Conservation (phyloP, 2,888 invertebrate species). For the Strigamia maritima region DNA sequence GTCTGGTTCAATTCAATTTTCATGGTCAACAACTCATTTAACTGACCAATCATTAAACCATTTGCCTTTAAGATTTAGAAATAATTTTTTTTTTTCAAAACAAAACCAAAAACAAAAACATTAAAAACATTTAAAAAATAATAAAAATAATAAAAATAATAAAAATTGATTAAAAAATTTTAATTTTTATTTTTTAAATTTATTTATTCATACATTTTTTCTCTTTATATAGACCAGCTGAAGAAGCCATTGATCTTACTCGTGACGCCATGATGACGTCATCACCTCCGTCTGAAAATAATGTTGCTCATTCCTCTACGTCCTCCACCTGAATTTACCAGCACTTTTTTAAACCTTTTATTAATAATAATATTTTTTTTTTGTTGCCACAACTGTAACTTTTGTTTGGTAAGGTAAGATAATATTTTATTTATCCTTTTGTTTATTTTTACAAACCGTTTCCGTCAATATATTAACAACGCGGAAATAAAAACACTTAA, state of each 20-base stretch:
- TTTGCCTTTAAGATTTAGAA: too few species aligned
- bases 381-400: not conserved
- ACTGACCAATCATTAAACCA: not conserved
- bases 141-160: not conserved
- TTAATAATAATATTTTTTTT: not conserved
- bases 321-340: slow-evolving; percentile 4
- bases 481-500: not conserved
- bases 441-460: not conserved
- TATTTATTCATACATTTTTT: not conserved
- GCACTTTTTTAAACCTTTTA: not conserved
- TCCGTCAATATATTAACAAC: not conserved
- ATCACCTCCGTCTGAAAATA: slow-evolving; percentile 10
- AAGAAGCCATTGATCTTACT: slow-evolving; percentile 15
- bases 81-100: not conserved
- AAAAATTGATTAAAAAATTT: not conserved
- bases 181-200: not conserved
- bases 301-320: slow-evolving; percentile 2
- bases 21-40: slow-evolving; percentile 4
- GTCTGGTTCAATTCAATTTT: not conserved
- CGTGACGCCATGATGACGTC: not conserved
- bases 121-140: not conserved
- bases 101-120: not conserved
- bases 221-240: not conserved
- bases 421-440: too few species aligned
- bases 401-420: slow-evolving; percentile 1